Evolutionary conservation across 53 echinoderm and acorn worm species (phyloP), one percentile per base, ranked within the genome.

Genomic region (Hippasteria phrygiana): DNA sequence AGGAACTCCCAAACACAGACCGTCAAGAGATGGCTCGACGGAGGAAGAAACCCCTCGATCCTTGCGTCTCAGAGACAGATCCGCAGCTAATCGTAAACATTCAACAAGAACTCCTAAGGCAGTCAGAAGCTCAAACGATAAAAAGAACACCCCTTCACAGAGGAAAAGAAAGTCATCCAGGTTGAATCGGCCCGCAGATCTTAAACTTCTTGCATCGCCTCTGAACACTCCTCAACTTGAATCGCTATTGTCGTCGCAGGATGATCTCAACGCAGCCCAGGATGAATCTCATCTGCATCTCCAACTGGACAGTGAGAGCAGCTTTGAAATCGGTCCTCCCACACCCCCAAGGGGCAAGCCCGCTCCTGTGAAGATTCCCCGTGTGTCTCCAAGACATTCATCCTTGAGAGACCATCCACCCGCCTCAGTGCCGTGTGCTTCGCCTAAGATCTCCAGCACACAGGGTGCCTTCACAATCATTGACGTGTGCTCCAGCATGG

Each of bases 391-490:
- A 87, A 78, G 63, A 75, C 74, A 5, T 55, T 26, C 46, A 40
- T 37, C 85, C 36, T 22, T 54, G 69, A 51, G 14, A 45, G 75
- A 48, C 48, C 32, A 42, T 37, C 63, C 29, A 53, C 35, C 43
- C 62, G 34, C 81, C 48, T 59, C 79, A 43, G n/a, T 70, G 11
- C 66, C 42, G 5, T 48, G 77, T 3, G 17, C 90, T 35, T 85
- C 94, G 5, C 89, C 94, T 7, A 83, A 81, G 18, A 64, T 90
- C 59, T 77, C 94, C 17, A 65, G 73, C 89, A 91, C 93, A 0
- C 91, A 96, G 40, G 90, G 92, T 35, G 87, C 90, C 33, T 99
- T 99, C 80, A 91, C 96, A 28, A 88, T 99, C 80, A 90, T 99
- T 3, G 99, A 99, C 84, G 99, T 96, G 35, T 99, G 99, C 78